Conservation (phyloP, 2,113 vertebrate genomes). For the Recurvirostra avosetta region DNA sequence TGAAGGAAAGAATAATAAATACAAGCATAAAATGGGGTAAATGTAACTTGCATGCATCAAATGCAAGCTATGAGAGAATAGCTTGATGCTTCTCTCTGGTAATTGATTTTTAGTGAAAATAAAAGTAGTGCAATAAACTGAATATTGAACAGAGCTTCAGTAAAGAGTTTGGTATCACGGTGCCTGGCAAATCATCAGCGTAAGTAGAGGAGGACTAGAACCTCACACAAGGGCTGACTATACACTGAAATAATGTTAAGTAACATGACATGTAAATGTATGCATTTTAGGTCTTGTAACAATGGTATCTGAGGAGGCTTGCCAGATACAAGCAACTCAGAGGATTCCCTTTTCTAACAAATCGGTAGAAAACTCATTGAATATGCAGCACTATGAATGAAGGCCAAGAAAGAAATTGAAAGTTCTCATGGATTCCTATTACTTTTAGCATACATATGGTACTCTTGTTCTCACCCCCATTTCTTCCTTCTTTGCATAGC, state of each 20-base stretch:
- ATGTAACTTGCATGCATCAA: background rate
- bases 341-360: background rate
- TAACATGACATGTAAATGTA: background rate
- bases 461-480: background rate
- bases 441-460: background rate
- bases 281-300: background rate
- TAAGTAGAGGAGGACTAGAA: background rate
- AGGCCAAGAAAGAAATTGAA: background rate
- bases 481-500: background rate
- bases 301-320: background rate
- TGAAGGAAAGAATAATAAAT: background rate
- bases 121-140: background rate
- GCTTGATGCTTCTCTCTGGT: background rate
- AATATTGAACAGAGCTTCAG: background rate
- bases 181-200: background rate
- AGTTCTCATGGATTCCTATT: background rate
- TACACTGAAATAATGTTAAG: background rate
- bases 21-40: background rate
- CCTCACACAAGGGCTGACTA: background rate
- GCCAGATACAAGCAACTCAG: background rate
- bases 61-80: background rate
- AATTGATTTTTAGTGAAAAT: background rate
- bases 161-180: background rate
- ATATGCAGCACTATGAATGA: background rate
- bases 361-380: background rate